Evolutionary conservation across 2,797 vertebrate species (phyloP).

Genomic region (Macropus fuliginosus): DNA sequence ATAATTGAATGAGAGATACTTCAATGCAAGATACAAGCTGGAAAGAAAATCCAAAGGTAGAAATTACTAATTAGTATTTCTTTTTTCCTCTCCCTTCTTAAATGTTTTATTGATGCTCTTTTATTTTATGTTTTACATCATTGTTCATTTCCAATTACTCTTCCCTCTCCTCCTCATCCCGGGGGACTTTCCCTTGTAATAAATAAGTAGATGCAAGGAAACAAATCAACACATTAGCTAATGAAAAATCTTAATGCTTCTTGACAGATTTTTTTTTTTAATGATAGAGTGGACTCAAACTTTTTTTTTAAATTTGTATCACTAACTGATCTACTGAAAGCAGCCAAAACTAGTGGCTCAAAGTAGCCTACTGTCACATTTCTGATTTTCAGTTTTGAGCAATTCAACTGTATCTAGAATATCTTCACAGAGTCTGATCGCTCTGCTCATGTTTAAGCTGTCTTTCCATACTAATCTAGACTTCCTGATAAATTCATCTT

Average conservation of each 20-base stretch:
- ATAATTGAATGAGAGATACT: not conserved
- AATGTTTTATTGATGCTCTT: not conserved
- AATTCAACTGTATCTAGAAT: conserved; percentile 22
- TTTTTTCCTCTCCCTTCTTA: not conserved
- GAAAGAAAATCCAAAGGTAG: conserved; percentile 42
- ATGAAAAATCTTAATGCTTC: conserved; percentile 24
- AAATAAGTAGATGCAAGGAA: not conserved
- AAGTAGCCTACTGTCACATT: conserved; percentile 23
- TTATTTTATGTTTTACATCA: not conserved
- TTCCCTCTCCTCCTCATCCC: not conserved
- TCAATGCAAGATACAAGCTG: conserved; percentile 17
- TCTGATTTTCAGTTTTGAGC: not conserved
- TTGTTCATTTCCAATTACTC: not conserved
- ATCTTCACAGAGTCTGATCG: not conserved
- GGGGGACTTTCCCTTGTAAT: not conserved
- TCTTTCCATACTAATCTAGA: not conserved
- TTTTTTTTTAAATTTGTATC: not conserved
- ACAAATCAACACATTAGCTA: not conserved
- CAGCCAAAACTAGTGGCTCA: conserved; percentile 15
- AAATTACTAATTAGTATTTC: conserved; percentile 7
- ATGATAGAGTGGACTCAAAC: conserved; percentile 33
- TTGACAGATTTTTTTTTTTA: conserved; percentile 35
- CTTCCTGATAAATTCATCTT: not conserved
- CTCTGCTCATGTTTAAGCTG: not conserved
- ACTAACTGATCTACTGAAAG: not conserved